Base-by-base conservation (phyloP, 2,113 vertebrate species). In the Hippocampus zosterae region DNA sequence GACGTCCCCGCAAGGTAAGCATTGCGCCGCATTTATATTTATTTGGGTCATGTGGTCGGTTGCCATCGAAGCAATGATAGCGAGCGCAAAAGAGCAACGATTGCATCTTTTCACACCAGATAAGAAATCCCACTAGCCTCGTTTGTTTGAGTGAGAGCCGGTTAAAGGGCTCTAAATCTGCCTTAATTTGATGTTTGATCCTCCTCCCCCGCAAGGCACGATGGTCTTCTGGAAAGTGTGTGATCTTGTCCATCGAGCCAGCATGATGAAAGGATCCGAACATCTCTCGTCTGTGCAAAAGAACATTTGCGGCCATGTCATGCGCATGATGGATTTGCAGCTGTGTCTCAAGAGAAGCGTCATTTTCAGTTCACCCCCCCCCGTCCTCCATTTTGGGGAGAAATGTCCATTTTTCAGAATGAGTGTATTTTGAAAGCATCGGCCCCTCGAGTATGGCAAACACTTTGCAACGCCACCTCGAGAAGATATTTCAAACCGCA, bases 131-230 rank as follows among this genome's bases (percentile, higher is more conserved):
- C 21, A 21, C 56, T 78, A 48, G 69, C 69, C 74, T 76, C 73
- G 68, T 85, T 87, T 85, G 80, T 85, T 79, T 85, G 81, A n/a
- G 23, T 70, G 68, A 81, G 68, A 81, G 80, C 81, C 75, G 62
- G 74, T 88, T 87, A 87, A 91, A 86, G 80, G 87, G 71, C 83
- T 72, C 71, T 77, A 84, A 88, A 89, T 90, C 88, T 79, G 87
- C 76, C 76, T 81, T 88, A 81, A 91, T 90, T 85, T 89, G 86
- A 89, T 84, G 87, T 89, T 84, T 88, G 89, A 90, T 87, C 88
- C 78, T 79, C 67, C 61, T 86, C 79, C 83, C 86, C 85, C 81
- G 69, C 80, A 53, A 69, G 79, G 82, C 74, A 79, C 80, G 84
- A 89, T 85, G 83, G 81, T 74, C 69, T 33, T 33, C 52, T 73